Percentiles rank a stretch among this genome's conserved stretches.
Evolutionary conservation across 2,888 invertebrate species (phyloP).

Genomic region (Rhogogaster chlorosoma): DNA sequence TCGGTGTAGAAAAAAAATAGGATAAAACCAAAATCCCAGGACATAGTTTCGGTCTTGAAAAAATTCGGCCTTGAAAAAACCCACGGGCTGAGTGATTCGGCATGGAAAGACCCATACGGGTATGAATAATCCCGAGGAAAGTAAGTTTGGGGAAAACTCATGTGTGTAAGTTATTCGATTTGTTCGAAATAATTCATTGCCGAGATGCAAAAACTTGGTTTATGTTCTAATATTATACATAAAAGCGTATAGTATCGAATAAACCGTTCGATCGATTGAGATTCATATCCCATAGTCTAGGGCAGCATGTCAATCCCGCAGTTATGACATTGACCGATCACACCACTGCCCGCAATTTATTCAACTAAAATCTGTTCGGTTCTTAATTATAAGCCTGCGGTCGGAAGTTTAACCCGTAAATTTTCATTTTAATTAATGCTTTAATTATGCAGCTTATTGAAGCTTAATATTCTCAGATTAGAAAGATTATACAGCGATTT

Average conservation of each 20-base stretch:
- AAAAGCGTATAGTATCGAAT: neutral
- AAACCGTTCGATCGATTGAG: neutral
- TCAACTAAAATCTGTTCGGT: neutral
- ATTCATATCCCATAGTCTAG: neutral
- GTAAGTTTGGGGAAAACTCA: neutral
- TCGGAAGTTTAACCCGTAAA: neutral
- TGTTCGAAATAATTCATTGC: neutral
- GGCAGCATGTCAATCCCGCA: neutral
- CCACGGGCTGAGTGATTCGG: too few species aligned
- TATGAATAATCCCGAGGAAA: too few species aligned
- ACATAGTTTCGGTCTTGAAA: too few species aligned
- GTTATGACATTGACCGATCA: slow-evolving; percentile 18
- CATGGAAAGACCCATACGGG: too few species aligned
- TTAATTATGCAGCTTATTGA: neutral
- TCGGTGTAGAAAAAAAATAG: too few species aligned
- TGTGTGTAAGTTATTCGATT: neutral
- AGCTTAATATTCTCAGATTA: too few species aligned
- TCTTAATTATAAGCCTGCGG: neutral
- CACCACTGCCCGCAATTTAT: neutral
- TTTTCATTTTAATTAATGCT: neutral
- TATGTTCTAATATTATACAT: neutral
- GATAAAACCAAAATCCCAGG: too few species aligned
- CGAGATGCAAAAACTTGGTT: neutral
- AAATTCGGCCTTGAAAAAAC: too few species aligned
- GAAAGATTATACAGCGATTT: too few species aligned